Evolutionary conservation across 2,888 invertebrate genomes (phyloP).

Genomic region (Plagodis pulveraria): DNA sequence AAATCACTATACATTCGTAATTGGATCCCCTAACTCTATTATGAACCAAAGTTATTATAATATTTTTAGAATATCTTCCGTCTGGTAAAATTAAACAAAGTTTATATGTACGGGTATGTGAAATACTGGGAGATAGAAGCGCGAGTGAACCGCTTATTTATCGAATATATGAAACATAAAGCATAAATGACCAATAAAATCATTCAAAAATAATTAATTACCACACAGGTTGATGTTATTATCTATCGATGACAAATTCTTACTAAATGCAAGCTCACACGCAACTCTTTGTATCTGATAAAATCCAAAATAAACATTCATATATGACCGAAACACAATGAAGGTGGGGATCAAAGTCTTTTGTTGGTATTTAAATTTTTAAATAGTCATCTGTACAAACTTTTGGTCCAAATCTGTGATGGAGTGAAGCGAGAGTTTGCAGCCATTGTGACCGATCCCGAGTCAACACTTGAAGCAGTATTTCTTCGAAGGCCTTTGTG

Average conservation of each 20-base stretch:
- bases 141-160: too few species aligned
- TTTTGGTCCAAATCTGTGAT: conserved; percentile 70
- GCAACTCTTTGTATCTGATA: conserved; percentile 32
- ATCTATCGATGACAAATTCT: conserved; percentile 13
- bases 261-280: conserved; percentile 16
- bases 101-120: too few species aligned
- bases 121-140: too few species aligned
- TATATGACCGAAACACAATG: conserved; percentile 34
- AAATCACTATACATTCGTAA: too few species aligned
- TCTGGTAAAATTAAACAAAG: too few species aligned
- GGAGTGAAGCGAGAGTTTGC: conserved; percentile 69
- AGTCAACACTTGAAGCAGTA: conserved; percentile 69
- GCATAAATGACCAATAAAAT: too few species aligned
- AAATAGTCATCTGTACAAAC: conserved; percentile 74
- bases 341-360: conserved; percentile 44
- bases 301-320: conserved; percentile 42
- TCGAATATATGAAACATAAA: too few species aligned
- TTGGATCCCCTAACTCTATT: too few species aligned
- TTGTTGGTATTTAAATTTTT: conserved; percentile 49
- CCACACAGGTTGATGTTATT: conserved; percentile 23
- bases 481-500: conserved; percentile 75
- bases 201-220: conserved; percentile 1
- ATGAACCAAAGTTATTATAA: too few species aligned
- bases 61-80: too few species aligned
- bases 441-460: conserved; percentile 68